These are phyloP conservation scores for Myathropa florea DNA, from an alignment of 2,888 invertebrate species.

Conservation along the genomic window DNA sequence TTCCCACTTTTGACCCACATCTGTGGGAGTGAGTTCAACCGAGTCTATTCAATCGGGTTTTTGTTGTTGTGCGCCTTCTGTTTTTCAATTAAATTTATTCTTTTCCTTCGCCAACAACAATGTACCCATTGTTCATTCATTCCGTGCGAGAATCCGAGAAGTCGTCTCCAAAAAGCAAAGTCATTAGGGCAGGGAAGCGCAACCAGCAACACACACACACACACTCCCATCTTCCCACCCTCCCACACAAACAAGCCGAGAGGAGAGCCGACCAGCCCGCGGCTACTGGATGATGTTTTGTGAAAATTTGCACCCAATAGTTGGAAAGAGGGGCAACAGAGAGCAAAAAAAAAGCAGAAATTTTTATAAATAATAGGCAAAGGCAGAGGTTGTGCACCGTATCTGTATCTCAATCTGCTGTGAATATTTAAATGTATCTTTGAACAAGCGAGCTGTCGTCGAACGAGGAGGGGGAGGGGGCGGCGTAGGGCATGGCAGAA, in stretches of 20 bases:
- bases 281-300: constrained; percentile 67
- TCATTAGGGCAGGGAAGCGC: constrained; percentile 68
- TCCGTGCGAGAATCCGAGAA: constrained; percentile 44
- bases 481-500: too few relatives aligned
- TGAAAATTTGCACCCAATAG: constrained; percentile 65
- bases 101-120: constrained; percentile 24
- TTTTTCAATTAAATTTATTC: constrained; percentile 70
- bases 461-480: background rate
- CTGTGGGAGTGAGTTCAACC: constrained; percentile 63
- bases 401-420: constrained; percentile 50
- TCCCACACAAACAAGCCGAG: background rate
- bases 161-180: constrained; percentile 63
- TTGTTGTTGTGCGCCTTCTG: constrained; percentile 42
- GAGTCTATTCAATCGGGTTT: constrained; percentile 51
- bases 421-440: constrained; percentile 70
- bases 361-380: constrained; percentile 63
- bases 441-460: constrained; percentile 21
- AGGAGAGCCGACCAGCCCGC: constrained; percentile 40
- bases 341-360: constrained; percentile 7
- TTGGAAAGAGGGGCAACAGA: background rate
- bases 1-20: constrained; percentile 69
- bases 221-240: background rate
- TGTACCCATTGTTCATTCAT: constrained; percentile 60
- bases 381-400: constrained; percentile 33
- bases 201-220: constrained; percentile 28